Evolutionary conservation across 2,888 invertebrate genomes (phyloP).

Genomic region (Aspidiotus destructor): DNA sequence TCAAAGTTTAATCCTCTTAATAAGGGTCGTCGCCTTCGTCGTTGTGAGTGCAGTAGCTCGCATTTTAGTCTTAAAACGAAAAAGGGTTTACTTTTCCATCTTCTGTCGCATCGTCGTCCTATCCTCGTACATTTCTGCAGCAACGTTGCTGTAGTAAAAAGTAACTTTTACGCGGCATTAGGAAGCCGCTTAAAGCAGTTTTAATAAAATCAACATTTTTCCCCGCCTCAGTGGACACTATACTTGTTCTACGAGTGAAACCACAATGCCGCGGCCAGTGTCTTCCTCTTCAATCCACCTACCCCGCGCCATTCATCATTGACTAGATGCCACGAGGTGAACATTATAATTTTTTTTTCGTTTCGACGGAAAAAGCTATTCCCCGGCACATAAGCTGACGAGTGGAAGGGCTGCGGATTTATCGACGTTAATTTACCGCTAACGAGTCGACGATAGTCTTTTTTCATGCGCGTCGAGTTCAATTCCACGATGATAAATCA

Average conservation of each 20-base stretch:
- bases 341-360: slow-evolving; percentile 26
- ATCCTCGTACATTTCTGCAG: not conserved
- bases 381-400: not conserved
- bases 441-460: slow-evolving; percentile 7
- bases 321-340: slow-evolving; percentile 6
- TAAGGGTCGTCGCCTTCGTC: slow-evolving; percentile 21
- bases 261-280: slow-evolving; percentile 16
- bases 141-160: slow-evolving; percentile 28
- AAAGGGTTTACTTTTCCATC: slow-evolving; percentile 27
- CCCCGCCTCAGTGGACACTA: slow-evolving; percentile 23
- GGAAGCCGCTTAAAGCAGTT: slow-evolving; percentile 32
- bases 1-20: slow-evolving; percentile 31
- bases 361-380: slow-evolving; percentile 19
- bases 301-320: slow-evolving; percentile 9
- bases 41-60: slow-evolving; percentile 27
- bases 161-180: slow-evolving; percentile 30
- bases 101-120: not conserved
- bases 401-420: slow-evolving; percentile 10
- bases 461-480: not conserved
- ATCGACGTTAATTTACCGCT: slow-evolving; percentile 27
- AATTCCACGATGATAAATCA: not conserved
- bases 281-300: slow-evolving; percentile 1
- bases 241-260: slow-evolving; percentile 4
- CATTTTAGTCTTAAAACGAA: slow-evolving; percentile 30
- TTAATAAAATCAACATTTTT: slow-evolving; percentile 33